Evolutionary conservation across 2,888 invertebrate species (phyloP).

Genomic region (Teleogryllus oceanicus): DNA sequence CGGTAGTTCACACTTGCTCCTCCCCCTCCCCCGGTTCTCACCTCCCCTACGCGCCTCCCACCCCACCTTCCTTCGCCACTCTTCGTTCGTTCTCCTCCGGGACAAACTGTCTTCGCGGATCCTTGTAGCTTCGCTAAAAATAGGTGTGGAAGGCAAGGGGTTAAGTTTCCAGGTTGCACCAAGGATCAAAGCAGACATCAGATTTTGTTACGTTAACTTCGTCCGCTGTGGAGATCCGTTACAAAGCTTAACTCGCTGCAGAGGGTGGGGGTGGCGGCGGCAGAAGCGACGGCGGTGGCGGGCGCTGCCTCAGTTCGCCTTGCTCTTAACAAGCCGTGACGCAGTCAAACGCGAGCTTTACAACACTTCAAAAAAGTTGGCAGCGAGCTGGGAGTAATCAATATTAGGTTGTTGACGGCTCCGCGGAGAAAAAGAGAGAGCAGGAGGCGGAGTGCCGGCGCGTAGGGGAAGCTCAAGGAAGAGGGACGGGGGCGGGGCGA

Average conservation of each 20-base stretch:
- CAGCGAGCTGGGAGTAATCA: slow-evolving; percentile 3
- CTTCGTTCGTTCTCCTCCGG: background rate
- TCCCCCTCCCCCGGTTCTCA: background rate
- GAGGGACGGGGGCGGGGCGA: background rate
- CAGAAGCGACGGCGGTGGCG: background rate
- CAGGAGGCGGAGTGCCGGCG: background rate
- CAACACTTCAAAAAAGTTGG: slow-evolving; percentile 18
- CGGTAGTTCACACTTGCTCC: slow-evolving; percentile 18
- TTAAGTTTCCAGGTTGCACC: slow-evolving; percentile 18
- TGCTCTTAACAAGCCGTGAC: slow-evolving; percentile 18
- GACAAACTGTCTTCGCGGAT: slow-evolving; percentile 18
- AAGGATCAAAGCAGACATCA: slow-evolving; percentile 18
- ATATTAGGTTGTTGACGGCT: slow-evolving; percentile 18
- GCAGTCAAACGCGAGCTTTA: slow-evolving; percentile 18
- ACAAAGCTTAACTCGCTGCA: slow-evolving; percentile 18
- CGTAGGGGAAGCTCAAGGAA: background rate
- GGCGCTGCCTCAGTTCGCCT: background rate
- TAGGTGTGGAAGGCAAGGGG: slow-evolving; percentile 18
- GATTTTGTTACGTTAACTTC: slow-evolving; percentile 18
- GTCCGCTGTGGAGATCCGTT: background rate
- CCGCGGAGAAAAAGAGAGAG: background rate
- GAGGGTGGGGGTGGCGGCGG: background rate
- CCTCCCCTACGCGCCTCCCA: background rate
- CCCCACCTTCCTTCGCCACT: background rate
- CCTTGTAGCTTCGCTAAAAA: background rate